These are phyloP conservation scores for Chelonus formosanus DNA, from an alignment of 2,888 invertebrate genomes.

Conservation along the genomic window DNA sequence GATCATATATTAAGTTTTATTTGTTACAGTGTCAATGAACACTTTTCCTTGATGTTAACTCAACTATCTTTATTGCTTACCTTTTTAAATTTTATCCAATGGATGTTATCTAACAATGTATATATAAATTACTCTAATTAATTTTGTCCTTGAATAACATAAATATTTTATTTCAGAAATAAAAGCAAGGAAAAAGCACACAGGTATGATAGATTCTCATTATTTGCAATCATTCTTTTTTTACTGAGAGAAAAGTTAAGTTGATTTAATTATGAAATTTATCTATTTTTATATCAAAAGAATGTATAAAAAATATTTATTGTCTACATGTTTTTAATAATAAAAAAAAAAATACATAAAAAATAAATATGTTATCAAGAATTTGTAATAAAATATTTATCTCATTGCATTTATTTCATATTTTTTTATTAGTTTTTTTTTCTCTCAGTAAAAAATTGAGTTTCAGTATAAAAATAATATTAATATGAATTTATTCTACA, in stretches of 20 bases:
- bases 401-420: no score
- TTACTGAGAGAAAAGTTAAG: background rate
- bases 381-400: no score
- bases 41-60: conserved; percentile 2
- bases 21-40: background rate
- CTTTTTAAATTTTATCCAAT: background rate
- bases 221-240: background rate
- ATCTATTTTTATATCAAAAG: no score
- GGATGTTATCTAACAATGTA: conserved; percentile 1
- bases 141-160: conserved; percentile 21
- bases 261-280: no score
- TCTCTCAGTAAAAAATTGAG: no score
- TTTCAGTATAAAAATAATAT: no score
- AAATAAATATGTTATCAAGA: no score
- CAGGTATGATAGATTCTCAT: conserved; percentile 67
- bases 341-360: no score
- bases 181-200: conserved; percentile 77
- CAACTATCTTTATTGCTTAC: background rate
- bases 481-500: conserved; percentile 57
- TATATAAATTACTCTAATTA: conserved; percentile 8
- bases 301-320: no score
- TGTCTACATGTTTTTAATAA: no score
- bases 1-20: conserved; percentile 11
- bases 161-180: conserved; percentile 70
- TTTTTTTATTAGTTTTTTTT: no score